phyloP scores from a whole-genome alignment of 2,888 invertebrate species.

The Drosophila bunnanda region DNA sequence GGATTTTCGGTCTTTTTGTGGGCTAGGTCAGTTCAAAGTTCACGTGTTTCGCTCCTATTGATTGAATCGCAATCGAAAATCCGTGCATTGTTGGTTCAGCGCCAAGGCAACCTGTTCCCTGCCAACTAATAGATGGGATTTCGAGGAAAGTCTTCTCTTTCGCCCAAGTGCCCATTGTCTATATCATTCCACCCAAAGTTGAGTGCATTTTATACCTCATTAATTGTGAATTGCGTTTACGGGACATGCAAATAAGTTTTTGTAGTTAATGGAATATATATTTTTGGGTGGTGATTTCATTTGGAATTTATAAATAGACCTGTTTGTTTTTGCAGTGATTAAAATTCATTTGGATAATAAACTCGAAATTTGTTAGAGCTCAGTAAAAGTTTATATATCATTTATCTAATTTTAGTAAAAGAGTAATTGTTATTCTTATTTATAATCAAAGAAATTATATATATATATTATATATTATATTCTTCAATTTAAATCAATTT shows the following conservation, averaged over 20 bases:
- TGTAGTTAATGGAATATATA: background rate
- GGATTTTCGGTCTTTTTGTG: conserved; percentile 46
- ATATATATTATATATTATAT: too few species aligned
- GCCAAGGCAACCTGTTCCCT: conserved; percentile 51
- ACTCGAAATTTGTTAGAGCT: background rate
- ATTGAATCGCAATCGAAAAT: conserved; percentile 45
- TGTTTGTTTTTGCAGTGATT: conserved; percentile 1
- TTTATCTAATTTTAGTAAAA: too few species aligned
- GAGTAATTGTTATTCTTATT: background rate
- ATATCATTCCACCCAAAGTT: background rate
- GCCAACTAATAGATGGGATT: conserved; percentile 23
- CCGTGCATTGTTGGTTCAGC: conserved; percentile 39
- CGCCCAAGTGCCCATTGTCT: background rate
- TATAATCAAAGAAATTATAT: too few species aligned
- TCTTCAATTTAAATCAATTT: background rate
- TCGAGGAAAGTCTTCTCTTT: background rate
- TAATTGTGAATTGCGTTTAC: conserved; percentile 12
- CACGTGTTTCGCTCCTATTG: conserved; percentile 64
- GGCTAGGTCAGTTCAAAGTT: conserved; percentile 78
- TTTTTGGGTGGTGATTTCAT: background rate
- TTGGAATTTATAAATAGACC: background rate
- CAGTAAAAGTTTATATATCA: too few species aligned
- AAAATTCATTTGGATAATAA: background rate
- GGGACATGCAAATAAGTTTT: conserved; percentile 16
- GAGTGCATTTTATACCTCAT: conserved; percentile 20